Evolutionary conservation across 2,797 vertebrate genomes (phyloP).

Genomic region (Lagocephalus sceleratus): DNA sequence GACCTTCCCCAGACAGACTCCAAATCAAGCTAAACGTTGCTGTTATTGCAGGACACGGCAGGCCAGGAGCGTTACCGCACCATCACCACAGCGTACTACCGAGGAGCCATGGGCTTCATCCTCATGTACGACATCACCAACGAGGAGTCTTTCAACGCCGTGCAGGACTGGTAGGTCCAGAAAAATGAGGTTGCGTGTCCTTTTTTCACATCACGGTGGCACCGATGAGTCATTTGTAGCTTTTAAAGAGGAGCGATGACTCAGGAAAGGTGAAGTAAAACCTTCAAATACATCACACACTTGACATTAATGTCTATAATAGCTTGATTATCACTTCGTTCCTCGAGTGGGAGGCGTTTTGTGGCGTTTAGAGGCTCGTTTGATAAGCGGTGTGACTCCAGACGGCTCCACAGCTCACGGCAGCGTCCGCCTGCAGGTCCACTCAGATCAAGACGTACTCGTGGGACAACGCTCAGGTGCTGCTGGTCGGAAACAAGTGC

Average conservation of each 20-base stretch:
- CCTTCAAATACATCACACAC: too few species aligned
- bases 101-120: constrained; percentile 97
- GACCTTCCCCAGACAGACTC: background rate
- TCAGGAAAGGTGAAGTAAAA: too few species aligned
- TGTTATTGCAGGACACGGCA: constrained; percentile 83
- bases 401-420: background rate
- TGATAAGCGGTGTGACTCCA: too few species aligned
- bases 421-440: constrained; percentile 76
- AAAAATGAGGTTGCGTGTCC: too few species aligned
- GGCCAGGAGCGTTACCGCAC: constrained; percentile 95
- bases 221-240: too few species aligned
- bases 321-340: too few species aligned
- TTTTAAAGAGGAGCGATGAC: too few species aligned
- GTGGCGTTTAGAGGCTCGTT: too few species aligned
- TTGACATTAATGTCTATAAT: too few species aligned
- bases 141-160: constrained; percentile 93
- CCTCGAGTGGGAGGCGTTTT: too few species aligned
- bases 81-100: constrained; percentile 96
- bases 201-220: too few species aligned
- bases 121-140: constrained; percentile 99
- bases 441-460: constrained; percentile 98
- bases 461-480: constrained; percentile 96
- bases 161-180: constrained; percentile 90
- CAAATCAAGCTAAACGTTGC: background rate
- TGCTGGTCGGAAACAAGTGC: constrained; percentile 96